Evolutionary conservation across 2,888 invertebrate species (phyloP).

Genomic region (Lochmaea capreae): DNA sequence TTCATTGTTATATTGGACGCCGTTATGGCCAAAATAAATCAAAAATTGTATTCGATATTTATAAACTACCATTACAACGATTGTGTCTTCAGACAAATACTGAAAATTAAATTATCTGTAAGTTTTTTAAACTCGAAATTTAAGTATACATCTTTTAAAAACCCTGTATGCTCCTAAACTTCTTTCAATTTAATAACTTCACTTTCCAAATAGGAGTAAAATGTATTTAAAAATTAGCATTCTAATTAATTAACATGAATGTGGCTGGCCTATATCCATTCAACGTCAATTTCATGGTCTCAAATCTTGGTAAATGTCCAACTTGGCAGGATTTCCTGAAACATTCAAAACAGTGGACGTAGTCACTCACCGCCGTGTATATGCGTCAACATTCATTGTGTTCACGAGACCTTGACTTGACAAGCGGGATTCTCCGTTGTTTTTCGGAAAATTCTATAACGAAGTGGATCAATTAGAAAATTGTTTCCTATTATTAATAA

Average conservation of each 20-base stretch:
- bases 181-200: background rate
- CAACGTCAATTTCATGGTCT: conserved; percentile 16
- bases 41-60: too few relatives aligned
- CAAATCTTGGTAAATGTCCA: conserved; percentile 5
- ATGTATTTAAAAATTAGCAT: background rate
- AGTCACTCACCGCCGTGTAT: conserved; percentile 6
- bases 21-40: too few relatives aligned
- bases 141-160: background rate
- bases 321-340: conserved; percentile 9
- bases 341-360: background rate
- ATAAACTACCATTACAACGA: too few relatives aligned
- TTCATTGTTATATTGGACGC: too few relatives aligned
- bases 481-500: background rate
- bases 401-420: background rate
- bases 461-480: background rate
- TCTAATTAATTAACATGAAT: background rate
- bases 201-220: too few relatives aligned
- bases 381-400: conserved; percentile 1
- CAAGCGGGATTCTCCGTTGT: background rate
- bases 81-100: too few relatives aligned
- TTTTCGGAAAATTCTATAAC: background rate
- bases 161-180: background rate
- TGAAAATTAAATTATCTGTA: too few relatives aligned
- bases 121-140: too few relatives aligned
- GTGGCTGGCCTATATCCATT: background rate